These are phyloP conservation scores for Erynnis tages DNA, from an alignment of 2,888 invertebrate genomes.

Conservation along the genomic window DNA sequence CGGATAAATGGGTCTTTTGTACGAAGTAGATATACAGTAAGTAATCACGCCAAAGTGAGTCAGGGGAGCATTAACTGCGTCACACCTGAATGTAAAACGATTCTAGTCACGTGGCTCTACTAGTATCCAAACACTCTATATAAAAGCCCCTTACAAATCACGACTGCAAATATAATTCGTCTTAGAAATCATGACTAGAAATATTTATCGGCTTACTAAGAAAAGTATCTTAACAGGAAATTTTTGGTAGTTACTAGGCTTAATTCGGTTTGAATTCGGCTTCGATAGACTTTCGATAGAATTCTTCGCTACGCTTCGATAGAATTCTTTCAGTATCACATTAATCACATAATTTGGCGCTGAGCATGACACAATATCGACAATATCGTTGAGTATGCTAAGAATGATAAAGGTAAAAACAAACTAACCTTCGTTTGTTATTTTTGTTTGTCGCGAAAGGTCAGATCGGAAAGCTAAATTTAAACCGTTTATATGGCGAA, in stretches of 20 bases:
- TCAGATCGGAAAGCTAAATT: no score
- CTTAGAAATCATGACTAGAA: conserved; percentile 8
- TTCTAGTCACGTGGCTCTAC: conserved; percentile 19
- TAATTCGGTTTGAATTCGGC: no score
- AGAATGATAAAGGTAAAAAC: no score
- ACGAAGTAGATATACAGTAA: conserved; percentile 6
- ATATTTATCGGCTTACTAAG: background rate
- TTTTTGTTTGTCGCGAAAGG: no score
- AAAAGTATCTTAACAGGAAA: background rate
- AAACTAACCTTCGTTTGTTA: no score
- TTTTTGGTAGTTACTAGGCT: background rate
- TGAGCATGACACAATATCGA: no score
- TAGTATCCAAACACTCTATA: conserved; percentile 4
- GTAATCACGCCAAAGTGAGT: conserved; percentile 11
- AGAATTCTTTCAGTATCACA: no score
- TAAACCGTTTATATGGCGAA: no score
- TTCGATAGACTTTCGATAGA: no score
- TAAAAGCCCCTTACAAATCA: conserved; percentile 3
- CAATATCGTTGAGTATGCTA: no score
- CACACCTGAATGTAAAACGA: conserved; percentile 9
- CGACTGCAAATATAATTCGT: background rate
- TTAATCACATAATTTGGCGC: no score
- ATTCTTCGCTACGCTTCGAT: no score
- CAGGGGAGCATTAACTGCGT: conserved; percentile 22
- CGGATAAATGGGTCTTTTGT: background rate